phyloP scores from a whole-genome alignment of 2,888 invertebrate species.

The Leptopterna dolabrata region DNA sequence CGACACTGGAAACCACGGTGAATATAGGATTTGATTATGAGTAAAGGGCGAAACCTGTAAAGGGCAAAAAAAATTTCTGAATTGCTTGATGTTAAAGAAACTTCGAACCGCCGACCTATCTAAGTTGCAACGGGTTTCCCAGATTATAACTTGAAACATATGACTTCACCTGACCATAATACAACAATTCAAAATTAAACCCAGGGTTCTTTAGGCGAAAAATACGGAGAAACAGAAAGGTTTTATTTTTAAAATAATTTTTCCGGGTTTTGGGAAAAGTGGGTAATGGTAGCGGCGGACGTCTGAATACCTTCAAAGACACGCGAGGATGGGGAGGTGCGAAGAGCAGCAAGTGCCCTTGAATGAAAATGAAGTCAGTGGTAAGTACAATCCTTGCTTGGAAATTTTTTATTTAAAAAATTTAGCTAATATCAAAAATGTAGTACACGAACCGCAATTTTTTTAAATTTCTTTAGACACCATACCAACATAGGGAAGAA shows the following conservation, averaged over 20 bases:
- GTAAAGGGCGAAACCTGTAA: too few species aligned
- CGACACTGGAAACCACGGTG: too few species aligned
- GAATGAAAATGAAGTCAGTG: slow-evolving; percentile 1
- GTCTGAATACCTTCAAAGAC: not conserved
- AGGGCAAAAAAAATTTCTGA: too few species aligned
- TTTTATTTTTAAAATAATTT: not conserved
- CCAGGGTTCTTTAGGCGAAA: not conserved
- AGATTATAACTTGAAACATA: not conserved
- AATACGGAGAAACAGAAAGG: not conserved
- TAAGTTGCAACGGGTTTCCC: not conserved
- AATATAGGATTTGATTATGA: too few species aligned
- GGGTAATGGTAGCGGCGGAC: not conserved
- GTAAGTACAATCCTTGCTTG: not conserved
- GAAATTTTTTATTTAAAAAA: not conserved
- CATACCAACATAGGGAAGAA: too few species aligned
- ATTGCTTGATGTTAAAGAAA: not conserved
- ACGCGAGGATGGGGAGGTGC: not conserved
- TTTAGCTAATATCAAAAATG: too few species aligned
- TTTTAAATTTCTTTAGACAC: too few species aligned
- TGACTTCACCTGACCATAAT: not conserved
- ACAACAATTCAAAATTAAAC: not conserved
- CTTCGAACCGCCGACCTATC: not conserved
- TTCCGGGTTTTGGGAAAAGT: not conserved
- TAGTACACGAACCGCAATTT: too few species aligned
- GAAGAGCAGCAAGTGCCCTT: not conserved